Conservation (phyloP, 2,113 vertebrate species). For the Abramis brama region DNA sequence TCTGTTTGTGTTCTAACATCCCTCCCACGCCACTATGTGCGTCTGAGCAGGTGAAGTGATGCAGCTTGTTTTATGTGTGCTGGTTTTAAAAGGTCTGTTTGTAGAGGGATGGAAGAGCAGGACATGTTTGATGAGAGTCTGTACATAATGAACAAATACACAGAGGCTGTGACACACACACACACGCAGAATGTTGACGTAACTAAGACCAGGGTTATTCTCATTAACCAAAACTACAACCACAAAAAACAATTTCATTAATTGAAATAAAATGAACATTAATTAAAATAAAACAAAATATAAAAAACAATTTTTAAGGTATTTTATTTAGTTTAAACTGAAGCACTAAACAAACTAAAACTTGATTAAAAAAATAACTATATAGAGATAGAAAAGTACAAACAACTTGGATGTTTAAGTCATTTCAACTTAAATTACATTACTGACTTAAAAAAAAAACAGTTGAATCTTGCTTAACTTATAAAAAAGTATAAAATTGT, state of each 20-base stretch:
- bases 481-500: too few species aligned
- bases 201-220: not conserved
- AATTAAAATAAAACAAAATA: not conserved
- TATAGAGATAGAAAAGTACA: not conserved
- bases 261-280: not conserved
- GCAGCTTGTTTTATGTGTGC: not conserved
- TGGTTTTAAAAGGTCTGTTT: conserved; percentile 3
- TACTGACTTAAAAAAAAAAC: too few species aligned
- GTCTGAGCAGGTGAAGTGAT: conserved; percentile 18
- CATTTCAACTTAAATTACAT: too few species aligned
- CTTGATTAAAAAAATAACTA: not conserved
- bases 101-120: not conserved
- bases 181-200: not conserved
- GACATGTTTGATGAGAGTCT: conserved; percentile 26
- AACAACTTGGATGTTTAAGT: too few species aligned
- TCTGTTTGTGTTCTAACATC: conserved; percentile 12
- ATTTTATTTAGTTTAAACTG: not conserved
- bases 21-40: not conserved
- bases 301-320: too few species aligned
- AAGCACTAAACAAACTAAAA: not conserved
- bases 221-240: not conserved
- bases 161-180: not conserved
- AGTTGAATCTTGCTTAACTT: too few species aligned
- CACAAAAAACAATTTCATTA: not conserved
- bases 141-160: not conserved